Evolutionary conservation across 2,797 vertebrate genomes (phyloP).

Genomic region (Sebastes kiyomatsui): DNA sequence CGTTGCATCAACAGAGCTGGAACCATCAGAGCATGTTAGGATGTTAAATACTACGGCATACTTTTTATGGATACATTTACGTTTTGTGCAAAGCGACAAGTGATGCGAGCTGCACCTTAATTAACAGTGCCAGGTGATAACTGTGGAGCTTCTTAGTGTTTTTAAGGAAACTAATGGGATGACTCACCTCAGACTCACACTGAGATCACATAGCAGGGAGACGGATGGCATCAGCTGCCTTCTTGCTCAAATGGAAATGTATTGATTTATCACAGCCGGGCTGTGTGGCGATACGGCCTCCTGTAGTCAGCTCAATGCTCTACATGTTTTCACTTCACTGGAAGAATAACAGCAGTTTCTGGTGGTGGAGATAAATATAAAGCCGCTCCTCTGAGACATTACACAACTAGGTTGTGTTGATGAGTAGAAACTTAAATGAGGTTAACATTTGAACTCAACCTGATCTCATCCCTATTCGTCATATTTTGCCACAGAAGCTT

Average conservation of each 20-base stretch:
- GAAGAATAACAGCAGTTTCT: neutral
- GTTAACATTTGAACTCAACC: no score
- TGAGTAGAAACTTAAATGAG: neutral
- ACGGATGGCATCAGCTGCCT: neutral
- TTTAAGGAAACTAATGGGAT: neutral
- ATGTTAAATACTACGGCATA: no score
- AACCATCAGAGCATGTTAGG: no score
- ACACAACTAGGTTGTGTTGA: neutral
- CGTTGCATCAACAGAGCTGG: no score
- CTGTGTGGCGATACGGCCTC: neutral
- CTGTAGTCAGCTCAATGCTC: neutral
- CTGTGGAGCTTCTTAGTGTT: neutral
- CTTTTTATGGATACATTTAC: no score
- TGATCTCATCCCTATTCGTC: no score
- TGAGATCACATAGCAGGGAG: neutral
- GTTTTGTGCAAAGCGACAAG: no score
- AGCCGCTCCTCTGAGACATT: neutral
- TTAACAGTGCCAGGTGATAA: neutral
- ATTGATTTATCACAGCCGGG: neutral
- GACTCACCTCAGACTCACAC: slow-evolving; percentile 4
- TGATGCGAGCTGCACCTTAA: neutral
- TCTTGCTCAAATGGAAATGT: neutral
- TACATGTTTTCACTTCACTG: neutral
- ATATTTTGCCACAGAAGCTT: no score
- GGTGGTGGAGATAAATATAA: neutral